Evolutionary conservation across 1,140 invertebrate genomes (phyloP).

Genomic region (Drosophila varians): DNA sequence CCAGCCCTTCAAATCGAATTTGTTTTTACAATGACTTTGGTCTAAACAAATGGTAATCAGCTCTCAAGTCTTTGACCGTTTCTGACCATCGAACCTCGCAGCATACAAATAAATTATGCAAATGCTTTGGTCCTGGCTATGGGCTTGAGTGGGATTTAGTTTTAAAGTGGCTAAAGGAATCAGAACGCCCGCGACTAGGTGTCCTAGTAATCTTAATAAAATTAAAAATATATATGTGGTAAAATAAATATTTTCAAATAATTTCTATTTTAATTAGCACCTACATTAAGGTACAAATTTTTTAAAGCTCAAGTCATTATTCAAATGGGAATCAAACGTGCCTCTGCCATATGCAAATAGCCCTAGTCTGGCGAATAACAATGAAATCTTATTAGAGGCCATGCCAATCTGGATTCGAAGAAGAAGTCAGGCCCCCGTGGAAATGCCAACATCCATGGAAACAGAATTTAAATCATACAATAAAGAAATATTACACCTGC

Average conservation of each 20-base stretch:
- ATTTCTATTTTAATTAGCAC: too few species aligned
- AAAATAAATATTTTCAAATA: too few species aligned
- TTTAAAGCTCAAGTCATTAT: constrained; percentile 13
- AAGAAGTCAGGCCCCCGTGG: neutral
- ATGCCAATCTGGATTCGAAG: constrained; percentile 9
- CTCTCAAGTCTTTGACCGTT: constrained; percentile 62
- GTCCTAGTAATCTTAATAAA: too few species aligned
- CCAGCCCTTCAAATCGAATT: constrained; percentile 60
- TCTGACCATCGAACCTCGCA: constrained; percentile 37
- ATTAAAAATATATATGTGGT: too few species aligned
- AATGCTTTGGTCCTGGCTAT: constrained; percentile 43
- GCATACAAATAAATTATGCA: constrained; percentile 68
- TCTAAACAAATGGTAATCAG: constrained; percentile 75
- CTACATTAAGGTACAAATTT: constrained; percentile 13
- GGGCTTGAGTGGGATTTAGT: constrained; percentile 20
- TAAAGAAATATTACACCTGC: constrained; percentile 72
- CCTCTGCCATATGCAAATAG: constrained; percentile 49
- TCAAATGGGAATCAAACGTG: constrained; percentile 31
- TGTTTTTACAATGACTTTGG: constrained; percentile 48
- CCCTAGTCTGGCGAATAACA: constrained; percentile 56
- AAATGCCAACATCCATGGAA: constrained; percentile 31
- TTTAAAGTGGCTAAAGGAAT: constrained; percentile 14
- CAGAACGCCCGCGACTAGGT: neutral
- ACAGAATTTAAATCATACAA: constrained; percentile 67
- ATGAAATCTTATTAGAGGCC: constrained; percentile 71